Evolutionary conservation across 2,113 vertebrate genomes (phyloP).

Genomic region (Gallinago media): DNA sequence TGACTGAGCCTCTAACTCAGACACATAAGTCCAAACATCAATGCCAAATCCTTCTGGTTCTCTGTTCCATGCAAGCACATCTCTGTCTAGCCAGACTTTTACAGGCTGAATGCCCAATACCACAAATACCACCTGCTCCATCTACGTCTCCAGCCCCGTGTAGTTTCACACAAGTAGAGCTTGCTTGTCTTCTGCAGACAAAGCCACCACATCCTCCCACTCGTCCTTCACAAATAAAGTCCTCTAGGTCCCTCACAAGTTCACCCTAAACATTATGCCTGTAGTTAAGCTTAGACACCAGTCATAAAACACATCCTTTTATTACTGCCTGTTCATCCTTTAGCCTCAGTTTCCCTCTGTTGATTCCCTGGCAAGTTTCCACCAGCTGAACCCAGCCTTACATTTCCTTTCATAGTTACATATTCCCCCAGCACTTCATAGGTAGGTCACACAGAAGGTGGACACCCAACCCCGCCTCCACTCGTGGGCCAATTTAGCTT

Average conservation of each 20-base stretch:
- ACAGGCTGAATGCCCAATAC: not conserved
- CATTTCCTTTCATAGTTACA: not conserved
- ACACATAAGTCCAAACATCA: not conserved
- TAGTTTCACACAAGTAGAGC: accelerated
- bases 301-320: not conserved
- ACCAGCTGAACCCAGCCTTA: accelerated
- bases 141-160: accelerated
- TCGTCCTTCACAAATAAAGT: not conserved
- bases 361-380: not conserved
- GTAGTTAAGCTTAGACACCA: accelerated
- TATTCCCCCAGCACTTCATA: not conserved
- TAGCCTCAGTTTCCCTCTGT: not conserved
- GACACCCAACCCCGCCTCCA: too few species aligned
- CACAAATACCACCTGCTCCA: not conserved
- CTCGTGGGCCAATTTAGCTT: too few species aligned
- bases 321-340: not conserved
- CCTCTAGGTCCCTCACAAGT: not conserved
- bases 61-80: not conserved
- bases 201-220: not conserved
- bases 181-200: not conserved
- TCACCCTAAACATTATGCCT: not conserved
- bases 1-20: not conserved
- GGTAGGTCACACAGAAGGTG: accelerated
- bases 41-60: not conserved
- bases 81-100: not conserved